Base-by-base conservation (phyloP, 2,797 vertebrate genomes). In the Sparidentex hasta region DNA sequence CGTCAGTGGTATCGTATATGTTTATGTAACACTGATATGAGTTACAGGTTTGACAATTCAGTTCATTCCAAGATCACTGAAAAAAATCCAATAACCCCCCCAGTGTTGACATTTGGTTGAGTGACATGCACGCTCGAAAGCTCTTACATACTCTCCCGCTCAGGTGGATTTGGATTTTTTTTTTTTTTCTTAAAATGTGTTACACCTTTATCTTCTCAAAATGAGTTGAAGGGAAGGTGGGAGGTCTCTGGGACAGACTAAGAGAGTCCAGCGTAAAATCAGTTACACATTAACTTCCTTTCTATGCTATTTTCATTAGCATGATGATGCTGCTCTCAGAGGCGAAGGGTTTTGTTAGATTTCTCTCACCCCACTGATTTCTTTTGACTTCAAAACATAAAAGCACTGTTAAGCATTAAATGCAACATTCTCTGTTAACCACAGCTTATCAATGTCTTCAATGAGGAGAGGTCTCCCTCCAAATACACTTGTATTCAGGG, bases 1-100 rank as follows among this genome's bases (percentile, higher is more conserved):
- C 9, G 29, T 55, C 11, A 41, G 33, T 61, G 33, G 50, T 78
- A 70, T 76, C 75, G 13, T 41, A 81, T 46, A 38, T 38, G 62
- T 90, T 88, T 88, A 90, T 85, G 57, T 80, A 69, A 82, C 80
- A 83, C 21, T 47, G 47, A 78, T 62, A 66, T 81, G 56, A 81
- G 75, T 80, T 65, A 83, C 62, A 87, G 17, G 1, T 64, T 80
- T 7, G 33, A 68, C 50, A 63, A 38, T 72, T 67, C 47, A 50
- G 43, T 75, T 75, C 9, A 74, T 64, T 78, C 43, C 17, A n/a
- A 66, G 18, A 58, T 58, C 65, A 59, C 55, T 58, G 61, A 21
- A 69, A 57, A 47, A 29, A 23, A 38, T 38, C 33, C 7, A 58
- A 67, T 5, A 56, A 56, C 51, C 41, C 52, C 43, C 18, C 61